Evolutionary conservation across 2,113 vertebrate genomes (phyloP).

Genomic region (Chamaetylas fuelleborni): DNA sequence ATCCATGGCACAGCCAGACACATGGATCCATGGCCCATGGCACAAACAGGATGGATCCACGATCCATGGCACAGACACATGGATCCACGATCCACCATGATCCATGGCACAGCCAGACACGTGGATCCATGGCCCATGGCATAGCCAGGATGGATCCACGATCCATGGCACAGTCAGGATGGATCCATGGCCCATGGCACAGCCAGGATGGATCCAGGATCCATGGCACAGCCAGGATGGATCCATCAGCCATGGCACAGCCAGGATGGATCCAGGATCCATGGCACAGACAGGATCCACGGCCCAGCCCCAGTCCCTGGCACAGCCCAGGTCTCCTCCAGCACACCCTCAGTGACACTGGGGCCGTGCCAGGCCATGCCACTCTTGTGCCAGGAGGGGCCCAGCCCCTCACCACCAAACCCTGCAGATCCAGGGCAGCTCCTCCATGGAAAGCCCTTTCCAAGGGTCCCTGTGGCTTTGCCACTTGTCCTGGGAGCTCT

Average conservation of each 20-base stretch:
- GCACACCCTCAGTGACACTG: neutral
- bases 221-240: neutral
- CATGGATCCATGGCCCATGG: too few species aligned
- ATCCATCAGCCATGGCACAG: neutral
- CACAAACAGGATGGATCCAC: too few species aligned
- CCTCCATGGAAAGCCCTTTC: neutral
- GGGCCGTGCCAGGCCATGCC: neutral
- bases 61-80: neutral
- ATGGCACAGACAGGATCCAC: rapidly evolving
- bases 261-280: rapidly evolving
- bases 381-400: neutral
- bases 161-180: too few species aligned
- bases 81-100: too few species aligned
- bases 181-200: too few species aligned
- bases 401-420: neutral
- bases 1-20: too few species aligned
- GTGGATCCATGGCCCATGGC: too few species aligned
- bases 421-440: neutral
- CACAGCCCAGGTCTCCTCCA: neutral
- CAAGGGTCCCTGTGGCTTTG: neutral
- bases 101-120: too few species aligned
- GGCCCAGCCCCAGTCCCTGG: neutral
- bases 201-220: neutral
- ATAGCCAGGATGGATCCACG: too few species aligned
- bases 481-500: neutral